Conservation (phyloP, 2,113 vertebrate species). For the Thalassarche chlororhynchos region DNA sequence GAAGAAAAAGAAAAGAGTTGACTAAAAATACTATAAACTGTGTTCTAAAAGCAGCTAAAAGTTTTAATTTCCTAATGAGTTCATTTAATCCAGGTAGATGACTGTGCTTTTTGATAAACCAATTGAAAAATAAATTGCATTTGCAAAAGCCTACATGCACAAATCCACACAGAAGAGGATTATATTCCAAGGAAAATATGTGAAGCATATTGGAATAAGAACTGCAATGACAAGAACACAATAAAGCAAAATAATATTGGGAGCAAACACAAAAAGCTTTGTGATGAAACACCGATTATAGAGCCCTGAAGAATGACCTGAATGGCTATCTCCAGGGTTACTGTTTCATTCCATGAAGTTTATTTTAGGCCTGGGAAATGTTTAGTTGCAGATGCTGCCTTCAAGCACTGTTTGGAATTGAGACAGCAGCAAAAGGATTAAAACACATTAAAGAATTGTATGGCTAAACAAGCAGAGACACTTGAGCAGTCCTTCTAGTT, state of each 20-base stretch:
- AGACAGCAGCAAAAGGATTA: background rate
- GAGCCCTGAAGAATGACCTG: background rate
- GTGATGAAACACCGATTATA: background rate
- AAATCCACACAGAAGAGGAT: conserved; percentile 32
- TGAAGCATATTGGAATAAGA: conserved; percentile 1
- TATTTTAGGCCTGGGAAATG: background rate
- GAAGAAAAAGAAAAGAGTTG: background rate
- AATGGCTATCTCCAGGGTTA: conserved; percentile 7
- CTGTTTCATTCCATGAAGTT: background rate
- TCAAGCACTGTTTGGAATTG: background rate
- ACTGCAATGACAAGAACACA: background rate
- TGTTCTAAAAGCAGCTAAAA: background rate
- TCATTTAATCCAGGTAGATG: conserved; percentile 35
- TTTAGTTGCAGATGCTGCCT: background rate
- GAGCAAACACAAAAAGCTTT: conserved; percentile 23
- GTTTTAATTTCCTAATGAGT: conserved; percentile 51
- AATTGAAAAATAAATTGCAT: conserved; percentile 53
- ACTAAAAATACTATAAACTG: background rate
- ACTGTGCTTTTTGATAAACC: conserved; percentile 3
- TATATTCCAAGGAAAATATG: conserved; percentile 16
- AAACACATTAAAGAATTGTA: background rate
- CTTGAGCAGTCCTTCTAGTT: background rate
- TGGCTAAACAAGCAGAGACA: background rate
- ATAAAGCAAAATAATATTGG: background rate
- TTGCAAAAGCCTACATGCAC: background rate